Percentiles rank a stretch among this genome's conserved stretches.
Conservation (phyloP, 1,140 invertebrate genomes). For the Aphis craccivora region DNA sequence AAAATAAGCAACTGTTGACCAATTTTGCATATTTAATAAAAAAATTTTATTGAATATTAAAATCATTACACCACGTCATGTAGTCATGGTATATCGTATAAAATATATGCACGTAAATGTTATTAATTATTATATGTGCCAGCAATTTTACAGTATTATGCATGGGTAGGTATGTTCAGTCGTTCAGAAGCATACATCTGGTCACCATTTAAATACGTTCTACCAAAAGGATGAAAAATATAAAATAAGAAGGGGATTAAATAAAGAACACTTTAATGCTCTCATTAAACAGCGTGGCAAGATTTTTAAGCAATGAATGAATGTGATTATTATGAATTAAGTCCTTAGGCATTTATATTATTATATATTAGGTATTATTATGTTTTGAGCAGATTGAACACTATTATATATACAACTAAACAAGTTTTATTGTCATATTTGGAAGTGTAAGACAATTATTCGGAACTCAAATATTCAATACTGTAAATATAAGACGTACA, state of each 20-base stretch:
- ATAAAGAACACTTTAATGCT: not conserved
- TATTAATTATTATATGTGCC: not conserved
- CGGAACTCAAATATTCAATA: not conserved
- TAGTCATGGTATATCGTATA: not conserved
- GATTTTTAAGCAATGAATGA: not conserved
- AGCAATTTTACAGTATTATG: not conserved
- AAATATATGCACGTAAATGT: not conserved
- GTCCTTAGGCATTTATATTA: not conserved
- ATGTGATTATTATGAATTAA: not conserved
- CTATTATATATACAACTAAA: not conserved
- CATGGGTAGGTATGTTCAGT: not conserved
- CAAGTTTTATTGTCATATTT: not conserved
- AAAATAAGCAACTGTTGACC: not conserved
- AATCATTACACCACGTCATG: not conserved
- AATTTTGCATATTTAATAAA: not conserved
- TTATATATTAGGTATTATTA: not conserved
- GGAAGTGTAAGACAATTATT: not conserved
- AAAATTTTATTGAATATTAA: not conserved
- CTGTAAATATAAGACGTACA: not conserved
- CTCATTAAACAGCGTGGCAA: not conserved
- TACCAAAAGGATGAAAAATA: not conserved
- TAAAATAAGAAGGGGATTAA: not conserved
- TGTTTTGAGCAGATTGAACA: not conserved
- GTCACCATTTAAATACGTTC: slow-evolving; percentile 22
- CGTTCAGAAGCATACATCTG: slow-evolving; percentile 30